phyloP scores from a whole-genome alignment of 2,888 invertebrate genomes.

The Capitulum mitella region DNA sequence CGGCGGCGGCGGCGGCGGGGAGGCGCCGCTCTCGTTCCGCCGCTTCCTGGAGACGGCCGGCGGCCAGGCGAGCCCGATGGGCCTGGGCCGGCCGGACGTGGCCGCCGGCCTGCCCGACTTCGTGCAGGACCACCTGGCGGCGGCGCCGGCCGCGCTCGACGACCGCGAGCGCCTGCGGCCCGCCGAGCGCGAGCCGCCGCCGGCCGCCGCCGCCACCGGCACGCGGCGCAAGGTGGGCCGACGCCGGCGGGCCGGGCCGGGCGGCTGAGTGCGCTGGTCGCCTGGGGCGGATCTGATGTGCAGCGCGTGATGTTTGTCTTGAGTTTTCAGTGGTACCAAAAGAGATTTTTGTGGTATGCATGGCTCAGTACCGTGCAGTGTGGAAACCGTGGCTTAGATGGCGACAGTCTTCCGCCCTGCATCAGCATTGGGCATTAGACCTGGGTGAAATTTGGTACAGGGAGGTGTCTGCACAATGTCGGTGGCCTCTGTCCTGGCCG shows the following conservation, averaged over 20 bases:
- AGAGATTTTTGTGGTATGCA: not conserved
- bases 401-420: too few relatives aligned
- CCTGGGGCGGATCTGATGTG: not conserved
- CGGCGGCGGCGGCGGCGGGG: not conserved
- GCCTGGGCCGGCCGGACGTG: not conserved
- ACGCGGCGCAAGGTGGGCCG: not conserved
- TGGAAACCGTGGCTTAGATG: too few relatives aligned
- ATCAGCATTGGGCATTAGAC: too few relatives aligned
- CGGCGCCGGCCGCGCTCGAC: not conserved
- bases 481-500: too few relatives aligned
- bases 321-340: not conserved
- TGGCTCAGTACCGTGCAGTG: not conserved
- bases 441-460: too few relatives aligned
- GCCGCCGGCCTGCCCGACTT: conserved; percentile 17
- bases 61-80: not conserved
- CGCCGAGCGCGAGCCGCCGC: not conserved
- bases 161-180: not conserved
- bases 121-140: conserved; percentile 25
- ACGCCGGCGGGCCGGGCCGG: not conserved
- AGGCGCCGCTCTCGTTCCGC: conserved; percentile 24
- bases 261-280: too few relatives aligned
- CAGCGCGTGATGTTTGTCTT: not conserved
- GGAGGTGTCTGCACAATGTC: too few relatives aligned
- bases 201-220: conserved; percentile 11
- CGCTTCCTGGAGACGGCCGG: conserved; percentile 15